Evolutionary conservation across 1,140 invertebrate genomes (phyloP).

Genomic region (Cotesia chilonis): DNA sequence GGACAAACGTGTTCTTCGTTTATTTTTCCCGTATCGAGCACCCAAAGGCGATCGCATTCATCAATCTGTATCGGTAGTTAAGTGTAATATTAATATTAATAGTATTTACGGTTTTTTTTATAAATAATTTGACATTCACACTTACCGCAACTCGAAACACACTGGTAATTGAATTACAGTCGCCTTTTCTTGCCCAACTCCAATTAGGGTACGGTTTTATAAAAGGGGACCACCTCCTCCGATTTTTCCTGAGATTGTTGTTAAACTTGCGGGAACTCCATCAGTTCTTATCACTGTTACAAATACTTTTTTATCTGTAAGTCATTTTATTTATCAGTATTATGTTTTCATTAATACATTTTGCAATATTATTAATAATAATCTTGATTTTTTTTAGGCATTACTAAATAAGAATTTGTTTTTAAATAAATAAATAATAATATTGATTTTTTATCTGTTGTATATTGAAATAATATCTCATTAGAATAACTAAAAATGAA

Average conservation of each 20-base stretch:
- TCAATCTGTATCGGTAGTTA: conserved; percentile 59
- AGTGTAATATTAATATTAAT: background rate
- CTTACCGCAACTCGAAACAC: conserved; percentile 48
- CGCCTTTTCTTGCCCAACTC: conserved; percentile 38
- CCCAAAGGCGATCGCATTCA: conserved; percentile 65
- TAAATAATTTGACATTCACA: conserved; percentile 2
- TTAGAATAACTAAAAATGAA: no score
- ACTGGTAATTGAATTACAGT: conserved; percentile 43
- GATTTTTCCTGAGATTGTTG: conserved; percentile 22
- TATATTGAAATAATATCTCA: no score
- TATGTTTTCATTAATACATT: no score
- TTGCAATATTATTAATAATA: no score
- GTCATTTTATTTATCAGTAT: background rate
- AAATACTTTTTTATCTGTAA: conserved; percentile 43
- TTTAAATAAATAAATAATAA: no score
- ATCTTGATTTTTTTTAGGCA: no score
- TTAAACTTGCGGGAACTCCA: conserved; percentile 51
- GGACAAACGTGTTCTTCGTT: conserved; percentile 57
- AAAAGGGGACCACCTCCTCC: conserved; percentile 43
- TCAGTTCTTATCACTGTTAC: conserved; percentile 58
- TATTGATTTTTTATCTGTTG: no score
- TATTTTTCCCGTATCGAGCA: conserved; percentile 65
- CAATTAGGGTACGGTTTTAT: conserved; percentile 50
- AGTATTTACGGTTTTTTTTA: background rate
- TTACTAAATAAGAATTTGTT: no score